phyloP scores from a whole-genome alignment of 2,797 vertebrate genomes.

The Vespertilio murinus region DNA sequence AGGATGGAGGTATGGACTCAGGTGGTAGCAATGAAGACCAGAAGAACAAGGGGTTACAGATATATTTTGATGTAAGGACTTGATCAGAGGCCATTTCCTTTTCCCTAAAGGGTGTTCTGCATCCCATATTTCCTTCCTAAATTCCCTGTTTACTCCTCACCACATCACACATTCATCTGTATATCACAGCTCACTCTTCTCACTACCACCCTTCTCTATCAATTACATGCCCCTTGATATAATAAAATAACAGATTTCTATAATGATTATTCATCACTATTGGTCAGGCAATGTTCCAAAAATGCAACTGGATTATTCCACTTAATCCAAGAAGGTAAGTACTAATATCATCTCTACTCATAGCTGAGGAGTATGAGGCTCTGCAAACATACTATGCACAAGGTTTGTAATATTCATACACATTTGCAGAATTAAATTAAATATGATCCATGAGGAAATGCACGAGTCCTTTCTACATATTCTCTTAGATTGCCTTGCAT shows the following conservation, averaged over 20 bases:
- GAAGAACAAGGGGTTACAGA: background rate
- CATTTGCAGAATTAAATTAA: background rate
- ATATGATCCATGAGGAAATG: background rate
- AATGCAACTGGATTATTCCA: background rate
- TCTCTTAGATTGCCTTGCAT: background rate
- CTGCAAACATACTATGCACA: background rate
- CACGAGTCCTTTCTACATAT: background rate
- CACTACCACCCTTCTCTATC: background rate
- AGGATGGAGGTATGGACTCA: background rate
- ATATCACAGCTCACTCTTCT: no score
- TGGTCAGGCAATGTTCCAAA: background rate
- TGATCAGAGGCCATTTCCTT: background rate
- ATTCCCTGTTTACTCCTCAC: background rate
- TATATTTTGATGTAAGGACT: background rate
- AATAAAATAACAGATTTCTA: background rate
- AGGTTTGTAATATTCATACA: background rate
- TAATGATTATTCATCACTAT: background rate
- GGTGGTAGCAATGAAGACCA: accelerated
- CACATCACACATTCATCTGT: background rate
- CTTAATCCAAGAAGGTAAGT: background rate
- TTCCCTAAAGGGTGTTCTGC: background rate
- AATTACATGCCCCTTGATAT: background rate
- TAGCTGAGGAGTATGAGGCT: background rate
- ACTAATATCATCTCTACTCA: background rate
- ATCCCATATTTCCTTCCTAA: background rate